phyloP scores from a whole-genome alignment of 2,797 vertebrate species.

The Melanotaenia trifasciata region DNA sequence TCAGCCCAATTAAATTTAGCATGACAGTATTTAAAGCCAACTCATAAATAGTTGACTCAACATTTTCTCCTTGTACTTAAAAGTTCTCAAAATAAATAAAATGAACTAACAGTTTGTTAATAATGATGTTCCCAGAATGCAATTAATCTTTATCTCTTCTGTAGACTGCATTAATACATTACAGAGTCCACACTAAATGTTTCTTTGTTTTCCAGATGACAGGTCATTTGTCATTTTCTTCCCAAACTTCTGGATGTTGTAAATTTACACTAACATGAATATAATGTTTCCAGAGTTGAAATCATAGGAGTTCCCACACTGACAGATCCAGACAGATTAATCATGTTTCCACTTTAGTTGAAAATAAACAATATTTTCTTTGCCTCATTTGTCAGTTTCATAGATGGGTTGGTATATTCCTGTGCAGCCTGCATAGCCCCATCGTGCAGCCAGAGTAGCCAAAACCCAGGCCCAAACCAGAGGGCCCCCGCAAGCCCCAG shows the following conservation, averaged over 20 bases:
- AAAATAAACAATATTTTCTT: constrained; percentile 46
- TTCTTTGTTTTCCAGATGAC: constrained; percentile 14
- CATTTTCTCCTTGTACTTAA: no score
- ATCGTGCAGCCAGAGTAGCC: constrained; percentile 47
- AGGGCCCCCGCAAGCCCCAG: constrained; percentile 52
- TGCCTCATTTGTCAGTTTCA: constrained; percentile 52
- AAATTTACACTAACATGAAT: constrained; percentile 10
- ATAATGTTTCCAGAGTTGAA: constrained; percentile 13
- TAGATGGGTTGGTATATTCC: constrained; percentile 41
- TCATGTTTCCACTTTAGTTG: constrained; percentile 24
- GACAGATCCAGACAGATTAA: constrained; percentile 45
- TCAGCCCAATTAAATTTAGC: no score
- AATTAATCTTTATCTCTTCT: not conserved
- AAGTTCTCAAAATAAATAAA: no score
- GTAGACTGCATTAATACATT: not conserved
- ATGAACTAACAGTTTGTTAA: no score
- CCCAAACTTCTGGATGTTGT: constrained; percentile 5
- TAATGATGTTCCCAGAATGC: no score
- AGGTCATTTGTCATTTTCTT: constrained; percentile 1
- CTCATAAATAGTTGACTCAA: no score
- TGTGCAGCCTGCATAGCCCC: constrained; percentile 30
- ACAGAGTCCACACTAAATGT: not conserved
- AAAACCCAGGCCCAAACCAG: constrained; percentile 42
- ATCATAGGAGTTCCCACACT: constrained; percentile 27
- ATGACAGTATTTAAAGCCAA: no score